phyloP scores from a whole-genome alignment of 2,113 vertebrate genomes.

The Mystacornis crossleyi region DNA sequence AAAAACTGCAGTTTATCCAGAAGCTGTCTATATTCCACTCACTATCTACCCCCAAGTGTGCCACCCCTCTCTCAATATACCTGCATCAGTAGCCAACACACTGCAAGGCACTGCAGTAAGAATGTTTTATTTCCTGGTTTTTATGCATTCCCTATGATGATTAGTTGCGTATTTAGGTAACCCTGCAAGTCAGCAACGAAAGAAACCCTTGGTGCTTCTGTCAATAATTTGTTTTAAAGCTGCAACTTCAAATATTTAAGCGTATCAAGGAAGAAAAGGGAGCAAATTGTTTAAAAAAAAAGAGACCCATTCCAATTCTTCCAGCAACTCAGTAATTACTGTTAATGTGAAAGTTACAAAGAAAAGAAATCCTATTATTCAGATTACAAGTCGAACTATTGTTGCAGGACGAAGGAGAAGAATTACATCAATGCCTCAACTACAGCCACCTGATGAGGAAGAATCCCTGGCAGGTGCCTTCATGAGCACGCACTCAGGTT shows the following conservation, averaged over 20 bases:
- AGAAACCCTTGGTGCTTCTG: neutral
- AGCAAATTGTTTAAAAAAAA: neutral
- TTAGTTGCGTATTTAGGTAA: conserved; percentile 2
- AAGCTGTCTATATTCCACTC: neutral
- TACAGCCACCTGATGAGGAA: neutral
- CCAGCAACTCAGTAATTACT: neutral
- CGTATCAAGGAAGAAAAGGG: neutral
- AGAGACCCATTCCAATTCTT: neutral
- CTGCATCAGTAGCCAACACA: neutral
- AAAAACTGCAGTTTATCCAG: neutral
- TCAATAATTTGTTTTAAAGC: neutral
- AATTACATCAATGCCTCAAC: neutral
- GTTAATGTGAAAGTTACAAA: neutral
- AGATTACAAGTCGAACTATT: neutral
- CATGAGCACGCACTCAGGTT: neutral
- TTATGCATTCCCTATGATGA: neutral
- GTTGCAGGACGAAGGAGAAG: neutral
- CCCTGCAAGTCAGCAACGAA: neutral
- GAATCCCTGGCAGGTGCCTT: rapidly evolving
- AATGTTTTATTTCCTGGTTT: neutral
- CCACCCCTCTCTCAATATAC: neutral
- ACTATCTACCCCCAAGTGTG: neutral
- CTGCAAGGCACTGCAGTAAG: neutral
- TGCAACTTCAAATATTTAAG: conserved; percentile 10
- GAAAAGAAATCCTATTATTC: neutral